phyloP scores from a whole-genome alignment of 2,797 vertebrate genomes.

The Pangasius sanitwongsei region DNA sequence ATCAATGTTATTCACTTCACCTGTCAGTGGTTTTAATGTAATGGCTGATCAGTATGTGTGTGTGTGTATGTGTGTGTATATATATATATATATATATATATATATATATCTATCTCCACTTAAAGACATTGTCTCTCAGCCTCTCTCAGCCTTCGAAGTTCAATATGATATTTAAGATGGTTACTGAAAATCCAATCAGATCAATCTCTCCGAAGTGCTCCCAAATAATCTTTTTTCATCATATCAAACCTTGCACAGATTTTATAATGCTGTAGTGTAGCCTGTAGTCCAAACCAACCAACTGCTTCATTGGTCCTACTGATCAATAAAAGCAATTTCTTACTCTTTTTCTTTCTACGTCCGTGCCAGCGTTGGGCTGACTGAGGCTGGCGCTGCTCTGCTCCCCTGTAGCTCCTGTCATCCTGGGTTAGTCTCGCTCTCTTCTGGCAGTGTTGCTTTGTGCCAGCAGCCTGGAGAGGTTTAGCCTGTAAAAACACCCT shows the following conservation, averaged over 20 bases:
- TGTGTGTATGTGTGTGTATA: too few relatives aligned
- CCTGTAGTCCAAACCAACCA: neutral
- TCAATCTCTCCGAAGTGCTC: neutral
- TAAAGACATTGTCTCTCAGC: too few relatives aligned
- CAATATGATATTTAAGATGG: neutral
- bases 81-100: too few relatives aligned
- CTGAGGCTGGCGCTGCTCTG: constrained; percentile 20
- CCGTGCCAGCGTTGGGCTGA: constrained; percentile 15
- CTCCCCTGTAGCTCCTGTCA: constrained; percentile 39
- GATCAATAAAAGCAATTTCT: constrained; percentile 17
- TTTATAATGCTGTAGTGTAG: neutral
- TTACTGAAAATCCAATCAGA: neutral
- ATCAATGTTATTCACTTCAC: too few relatives aligned
- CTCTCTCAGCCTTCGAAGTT: too few relatives aligned
- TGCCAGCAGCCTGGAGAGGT: constrained; percentile 44
- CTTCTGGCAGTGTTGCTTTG: constrained; percentile 4
- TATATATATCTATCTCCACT: too few relatives aligned
- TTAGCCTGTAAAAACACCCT: constrained; percentile 41
- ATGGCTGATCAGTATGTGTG: too few relatives aligned
- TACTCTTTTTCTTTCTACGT: constrained; percentile 10
- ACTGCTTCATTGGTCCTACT: neutral
- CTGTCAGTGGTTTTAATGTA: too few relatives aligned
- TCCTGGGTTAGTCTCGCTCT: constrained; percentile 31
- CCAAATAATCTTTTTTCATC: neutral
- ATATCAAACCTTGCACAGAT: neutral